A percentile compares a stretch with the other conserved stretches of the same genome.
phyloP scores from a whole-genome alignment of 92 coral and sea anemone species.

The Micromussa lordhowensis region DNA sequence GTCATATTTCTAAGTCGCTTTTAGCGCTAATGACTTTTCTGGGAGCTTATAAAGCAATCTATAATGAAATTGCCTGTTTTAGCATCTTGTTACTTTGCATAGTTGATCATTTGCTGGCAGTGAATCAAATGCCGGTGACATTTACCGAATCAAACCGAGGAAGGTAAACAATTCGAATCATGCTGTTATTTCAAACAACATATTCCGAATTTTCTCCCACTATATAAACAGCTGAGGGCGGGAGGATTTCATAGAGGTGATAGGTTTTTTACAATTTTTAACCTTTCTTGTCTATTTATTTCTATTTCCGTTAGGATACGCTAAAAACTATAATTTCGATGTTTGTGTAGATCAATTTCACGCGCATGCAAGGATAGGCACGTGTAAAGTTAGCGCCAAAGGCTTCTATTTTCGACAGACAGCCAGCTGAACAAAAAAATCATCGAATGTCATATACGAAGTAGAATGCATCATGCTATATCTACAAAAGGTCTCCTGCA shows the following conservation, averaged over 20 bases:
- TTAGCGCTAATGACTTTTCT: neutral
- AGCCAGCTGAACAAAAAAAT: neutral
- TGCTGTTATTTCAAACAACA: neutral
- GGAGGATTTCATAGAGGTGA: neutral
- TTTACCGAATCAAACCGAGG: neutral
- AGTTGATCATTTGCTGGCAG: neutral
- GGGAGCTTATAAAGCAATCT: neutral
- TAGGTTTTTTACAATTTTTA: neutral
- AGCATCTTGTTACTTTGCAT: neutral
- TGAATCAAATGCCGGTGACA: neutral
- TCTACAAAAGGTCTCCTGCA: neutral
- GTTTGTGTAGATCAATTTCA: neutral
- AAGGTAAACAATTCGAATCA: neutral
- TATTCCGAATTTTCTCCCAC: neutral
- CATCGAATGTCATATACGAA: neutral
- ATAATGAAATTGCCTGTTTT: neutral
- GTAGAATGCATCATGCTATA: neutral
- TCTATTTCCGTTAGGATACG: neutral
- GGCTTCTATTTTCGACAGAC: neutral
- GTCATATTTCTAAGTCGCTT: neutral
- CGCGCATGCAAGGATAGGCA: neutral
- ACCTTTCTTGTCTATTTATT: neutral
- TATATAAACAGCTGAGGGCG: neutral
- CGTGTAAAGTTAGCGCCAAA: neutral
- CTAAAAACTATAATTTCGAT: neutral